Conservation (phyloP, 2,797 vertebrate species). For the Xiphophorus birchmanni region DNA sequence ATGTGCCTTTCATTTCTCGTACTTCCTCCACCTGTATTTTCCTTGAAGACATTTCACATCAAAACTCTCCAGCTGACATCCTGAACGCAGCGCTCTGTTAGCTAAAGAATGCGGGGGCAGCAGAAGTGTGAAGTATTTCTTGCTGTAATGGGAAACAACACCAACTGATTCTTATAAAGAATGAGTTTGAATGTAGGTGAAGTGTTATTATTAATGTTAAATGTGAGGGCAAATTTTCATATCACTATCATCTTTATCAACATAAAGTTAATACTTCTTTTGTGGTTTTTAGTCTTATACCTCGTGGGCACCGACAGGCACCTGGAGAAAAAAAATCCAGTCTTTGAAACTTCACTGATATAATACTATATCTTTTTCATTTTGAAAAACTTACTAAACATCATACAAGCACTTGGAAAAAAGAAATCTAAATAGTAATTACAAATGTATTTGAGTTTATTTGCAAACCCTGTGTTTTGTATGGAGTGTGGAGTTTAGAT, state of each 20-base stretch:
- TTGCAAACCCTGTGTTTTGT: neutral
- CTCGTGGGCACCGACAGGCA: neutral
- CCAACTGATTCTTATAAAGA: conserved; percentile 16
- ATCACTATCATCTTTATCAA: neutral
- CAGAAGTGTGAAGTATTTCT: conserved; percentile 7
- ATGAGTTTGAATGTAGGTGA: conserved; percentile 1
- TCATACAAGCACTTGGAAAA: neutral
- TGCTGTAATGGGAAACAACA: conserved; percentile 5
- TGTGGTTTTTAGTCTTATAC: neutral
- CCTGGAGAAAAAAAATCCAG: neutral
- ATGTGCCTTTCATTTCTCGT: neutral
- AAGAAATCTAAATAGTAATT: neutral
- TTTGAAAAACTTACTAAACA: neutral
- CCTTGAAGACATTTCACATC: conserved; percentile 4
- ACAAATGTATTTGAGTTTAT: neutral
- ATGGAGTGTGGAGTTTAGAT: neutral
- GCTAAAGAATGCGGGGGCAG: neutral
- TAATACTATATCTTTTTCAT: neutral
- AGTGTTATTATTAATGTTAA: neutral
- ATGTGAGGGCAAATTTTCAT: neutral
- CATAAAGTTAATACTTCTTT: neutral
- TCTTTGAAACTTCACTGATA: neutral
- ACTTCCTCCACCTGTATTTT: neutral
- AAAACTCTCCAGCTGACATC: neutral
- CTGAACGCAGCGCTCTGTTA: conserved; percentile 20